Conservation (phyloP, 2,113 vertebrate genomes). For the Bubo scandiacus region DNA sequence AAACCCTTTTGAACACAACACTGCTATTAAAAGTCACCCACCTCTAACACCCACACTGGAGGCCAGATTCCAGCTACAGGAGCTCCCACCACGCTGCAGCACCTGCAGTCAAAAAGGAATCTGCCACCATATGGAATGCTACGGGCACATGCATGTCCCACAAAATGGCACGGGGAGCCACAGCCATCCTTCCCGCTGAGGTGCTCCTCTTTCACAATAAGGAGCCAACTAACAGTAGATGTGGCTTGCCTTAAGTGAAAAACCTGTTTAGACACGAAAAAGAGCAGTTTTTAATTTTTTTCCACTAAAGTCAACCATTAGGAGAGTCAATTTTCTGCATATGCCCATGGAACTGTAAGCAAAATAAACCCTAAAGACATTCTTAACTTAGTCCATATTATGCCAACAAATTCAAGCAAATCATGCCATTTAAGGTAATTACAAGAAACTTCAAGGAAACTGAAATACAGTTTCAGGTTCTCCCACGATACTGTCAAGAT, state of each 20-base stretch:
- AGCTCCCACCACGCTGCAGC: neutral
- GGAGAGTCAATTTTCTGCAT: neutral
- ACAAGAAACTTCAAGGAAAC: constrained; percentile 29
- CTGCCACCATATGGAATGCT: neutral
- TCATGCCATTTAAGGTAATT: neutral
- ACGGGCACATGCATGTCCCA: fast-evolving
- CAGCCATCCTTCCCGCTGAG: neutral
- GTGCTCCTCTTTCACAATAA: neutral
- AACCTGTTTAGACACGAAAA: neutral
- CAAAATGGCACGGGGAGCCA: fast-evolving
- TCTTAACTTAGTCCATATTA: neutral
- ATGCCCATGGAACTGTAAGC: neutral
- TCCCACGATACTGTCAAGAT: neutral
- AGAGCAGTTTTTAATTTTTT: neutral
- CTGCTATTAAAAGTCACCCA: neutral
- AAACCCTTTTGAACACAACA: neutral
- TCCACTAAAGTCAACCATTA: neutral
- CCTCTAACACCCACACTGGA: neutral
- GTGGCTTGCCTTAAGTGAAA: neutral
- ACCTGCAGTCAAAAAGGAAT: neutral
- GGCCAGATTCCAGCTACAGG: neutral
- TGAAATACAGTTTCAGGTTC: constrained; percentile 14
- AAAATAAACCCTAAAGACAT: constrained; percentile 17
- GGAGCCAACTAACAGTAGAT: neutral
- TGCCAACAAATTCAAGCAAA: constrained; percentile 38